phyloP scores from a whole-genome alignment of 2,888 invertebrate species.

The Aplocera efformata region DNA sequence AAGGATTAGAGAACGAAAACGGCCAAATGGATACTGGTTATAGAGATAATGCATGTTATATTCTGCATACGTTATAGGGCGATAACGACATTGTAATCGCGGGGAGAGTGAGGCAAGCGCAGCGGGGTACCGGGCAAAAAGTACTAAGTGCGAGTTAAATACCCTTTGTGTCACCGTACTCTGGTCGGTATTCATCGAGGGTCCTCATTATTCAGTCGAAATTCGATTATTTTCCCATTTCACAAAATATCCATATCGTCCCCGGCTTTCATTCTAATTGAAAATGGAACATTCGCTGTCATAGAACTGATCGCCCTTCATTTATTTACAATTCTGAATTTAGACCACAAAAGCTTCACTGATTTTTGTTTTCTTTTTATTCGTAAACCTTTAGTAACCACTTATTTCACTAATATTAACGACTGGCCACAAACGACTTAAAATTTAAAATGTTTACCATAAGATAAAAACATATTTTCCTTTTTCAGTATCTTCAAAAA shows the following conservation, averaged over 20 bases:
- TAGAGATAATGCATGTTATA: constrained; percentile 73
- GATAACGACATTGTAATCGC: constrained; percentile 76
- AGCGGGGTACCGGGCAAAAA: constrained; percentile 61
- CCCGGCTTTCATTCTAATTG: constrained; percentile 76
- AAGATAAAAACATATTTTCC: too few species aligned
- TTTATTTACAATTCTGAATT: constrained; percentile 46
- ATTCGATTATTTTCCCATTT: constrained; percentile 81
- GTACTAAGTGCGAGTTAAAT: constrained; percentile 79
- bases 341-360: too few species aligned
- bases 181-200: constrained; percentile 70
- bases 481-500: too few species aligned
- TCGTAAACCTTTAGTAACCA: too few species aligned
- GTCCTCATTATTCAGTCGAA: constrained; percentile 78
- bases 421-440: too few species aligned
- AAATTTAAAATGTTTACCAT: too few species aligned
- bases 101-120: constrained; percentile 39
- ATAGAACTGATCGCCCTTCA: constrained; percentile 55
- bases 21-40: constrained; percentile 73
- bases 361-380: too few species aligned
- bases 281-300: constrained; percentile 64
- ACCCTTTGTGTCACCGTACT: constrained; percentile 73
- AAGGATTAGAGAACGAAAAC: constrained; percentile 68
- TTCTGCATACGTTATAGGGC: constrained; percentile 75
- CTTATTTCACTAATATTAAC: too few species aligned
- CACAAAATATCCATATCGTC: constrained; percentile 78